Evolutionary conservation across 2,113 vertebrate genomes (phyloP), one percentile per base, ranked within the genome.

Genomic region (Sitta europaea): DNA sequence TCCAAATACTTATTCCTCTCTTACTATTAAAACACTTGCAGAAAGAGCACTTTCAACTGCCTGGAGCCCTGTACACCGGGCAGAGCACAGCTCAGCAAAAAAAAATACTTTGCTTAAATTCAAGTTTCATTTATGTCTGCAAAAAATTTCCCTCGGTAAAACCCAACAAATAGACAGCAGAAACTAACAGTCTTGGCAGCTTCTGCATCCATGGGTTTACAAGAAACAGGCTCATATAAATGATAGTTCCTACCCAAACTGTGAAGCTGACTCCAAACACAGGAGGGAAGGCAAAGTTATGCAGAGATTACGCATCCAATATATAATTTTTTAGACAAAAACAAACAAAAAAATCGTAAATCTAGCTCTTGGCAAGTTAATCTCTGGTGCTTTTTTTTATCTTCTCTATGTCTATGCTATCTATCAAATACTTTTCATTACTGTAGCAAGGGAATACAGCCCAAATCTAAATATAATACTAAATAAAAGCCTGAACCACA

Each of bases 1-100:
- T 98, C 97, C 97, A 97, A 96, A 97, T 93, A 96, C 92, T 96
- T 91, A 94, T 65, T 94, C 96, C 94, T 70, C 72, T 97, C 92
- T 93, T 93, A 95, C 82, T 97, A 93, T 91, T 94, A 93, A 96
- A 97, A 97, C 92, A 97, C 88, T 97, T 73, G 65, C 88, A 92
- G 94, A 93, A 80, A 85, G 83, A 86, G 70, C 75, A 86, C 91
- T 92, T 88, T 92, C 87, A 61, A 68, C 92, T 84, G 95, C 91
- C 89, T 61, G 20, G 11, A 90, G 86, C 71, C 66, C 72, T 57
- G 90, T 86, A 94, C 68, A 63, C 23, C 31, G 2, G 78, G 76
- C 95, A 68, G 73, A 88, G 75, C 43, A 35, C 28, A 14, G 57
- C 66, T 48, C 78, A 63, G 78, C 68, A 29, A 38, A 91, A 89